Percentiles rank a stretch among this genome's conserved stretches.
Conservation (phyloP, 2,888 invertebrate species). For the Globia sparganii region DNA sequence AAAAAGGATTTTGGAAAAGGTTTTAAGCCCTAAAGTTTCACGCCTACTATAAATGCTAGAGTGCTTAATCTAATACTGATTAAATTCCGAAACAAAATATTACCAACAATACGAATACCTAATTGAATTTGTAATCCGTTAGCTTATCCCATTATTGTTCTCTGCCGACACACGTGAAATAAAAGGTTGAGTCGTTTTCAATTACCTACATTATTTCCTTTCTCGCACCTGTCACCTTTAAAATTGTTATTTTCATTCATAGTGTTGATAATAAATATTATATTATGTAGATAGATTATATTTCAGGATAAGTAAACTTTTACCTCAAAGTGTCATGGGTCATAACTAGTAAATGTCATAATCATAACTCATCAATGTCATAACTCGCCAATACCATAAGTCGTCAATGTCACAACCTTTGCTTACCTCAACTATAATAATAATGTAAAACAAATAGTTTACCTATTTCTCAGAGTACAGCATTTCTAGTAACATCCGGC, state of each 20-base stretch:
- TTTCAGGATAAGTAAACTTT: neutral
- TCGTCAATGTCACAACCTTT: neutral
- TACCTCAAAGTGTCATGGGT: neutral
- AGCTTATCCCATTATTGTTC: neutral
- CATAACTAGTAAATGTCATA: neutral
- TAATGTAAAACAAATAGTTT: neutral
- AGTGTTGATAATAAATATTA: neutral
- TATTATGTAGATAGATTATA: neutral
- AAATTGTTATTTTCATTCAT: neutral
- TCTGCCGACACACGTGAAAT: neutral
- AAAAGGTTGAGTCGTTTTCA: neutral
- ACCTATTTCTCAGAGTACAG: neutral
- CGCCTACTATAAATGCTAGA: neutral
- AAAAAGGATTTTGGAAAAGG: conserved; percentile 28
- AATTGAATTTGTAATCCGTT: neutral
- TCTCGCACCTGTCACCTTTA: neutral
- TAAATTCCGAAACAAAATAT: neutral
- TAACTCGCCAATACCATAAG: neutral
- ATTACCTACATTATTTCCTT: neutral
- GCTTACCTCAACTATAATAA: neutral
- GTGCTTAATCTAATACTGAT: neutral
- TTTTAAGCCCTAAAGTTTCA: conserved; percentile 36
- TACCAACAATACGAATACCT: neutral
- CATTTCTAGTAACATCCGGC: neutral
- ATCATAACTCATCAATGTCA: neutral